Evolutionary conservation across 2,888 invertebrate genomes (phyloP), one percentile per base, ranked within the genome.

Genomic region (Hydraecia micacea): DNA sequence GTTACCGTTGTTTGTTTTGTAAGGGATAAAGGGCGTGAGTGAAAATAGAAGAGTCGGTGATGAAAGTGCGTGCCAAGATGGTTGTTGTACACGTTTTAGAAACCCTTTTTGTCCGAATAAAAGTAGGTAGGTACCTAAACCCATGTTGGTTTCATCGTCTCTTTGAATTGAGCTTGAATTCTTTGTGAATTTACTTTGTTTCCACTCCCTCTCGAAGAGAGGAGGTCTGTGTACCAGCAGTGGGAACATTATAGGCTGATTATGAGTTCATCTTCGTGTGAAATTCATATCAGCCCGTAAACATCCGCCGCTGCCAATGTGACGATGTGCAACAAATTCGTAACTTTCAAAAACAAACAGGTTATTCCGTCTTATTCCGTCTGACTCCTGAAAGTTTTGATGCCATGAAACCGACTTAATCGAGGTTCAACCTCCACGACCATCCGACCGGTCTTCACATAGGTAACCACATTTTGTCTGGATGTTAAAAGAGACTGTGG

Each of bases 1-100:
- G 8, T 18, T 66, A 73, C 28, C 62, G 7, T 6, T 83, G 66
- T 78, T 86, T 86, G 66, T 65, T 74, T 86, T 86, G 52, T 63
- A 32, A 58, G 36, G 28, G 49, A 36, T 65, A 63, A 67, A 18
- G 13, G 25, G 25, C n/a, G 36, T 58, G 21, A 75, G 25, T 49
- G 1, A 75, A 69, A 71, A 68, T 42, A 42, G 21, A 80, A 25
- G n/a, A 52, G 6, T 39, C 21, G 3, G 2, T 63, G 15, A 74
- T 42, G 75, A 63, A 15, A 67, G 58, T 76, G 66, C 2, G 2
- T 66, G n/a, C n/a, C 6, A 32, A 36, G 18, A 75, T 58, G 21
- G 1, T 80, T 11, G 52, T 1, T 42, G n/a, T 18, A 1, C 60
- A 25, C 62, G 77, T 62, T 77, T 77, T 77, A 36, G 28, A 46